Conservation (phyloP, 2,113 vertebrate genomes). For the Ranitomeya imitator region DNA sequence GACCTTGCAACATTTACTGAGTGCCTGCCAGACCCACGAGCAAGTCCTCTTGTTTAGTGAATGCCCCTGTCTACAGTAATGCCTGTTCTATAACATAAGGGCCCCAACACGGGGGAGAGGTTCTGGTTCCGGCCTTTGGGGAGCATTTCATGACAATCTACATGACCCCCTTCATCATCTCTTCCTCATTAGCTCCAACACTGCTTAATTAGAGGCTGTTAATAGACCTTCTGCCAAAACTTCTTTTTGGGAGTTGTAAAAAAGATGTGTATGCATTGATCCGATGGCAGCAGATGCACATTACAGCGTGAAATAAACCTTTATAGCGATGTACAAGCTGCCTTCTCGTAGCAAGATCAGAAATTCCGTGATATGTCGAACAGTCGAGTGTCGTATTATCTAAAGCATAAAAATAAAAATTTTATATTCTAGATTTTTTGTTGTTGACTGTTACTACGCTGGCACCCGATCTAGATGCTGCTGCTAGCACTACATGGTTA, state of each 20-base stretch:
- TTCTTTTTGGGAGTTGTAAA: not conserved
- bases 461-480: not conserved
- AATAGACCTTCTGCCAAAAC: conserved; percentile 7
- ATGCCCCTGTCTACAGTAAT: not conserved
- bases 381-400: not conserved
- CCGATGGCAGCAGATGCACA: not conserved
- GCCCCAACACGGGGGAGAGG: not conserved
- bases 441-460: not conserved
- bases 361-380: not conserved
- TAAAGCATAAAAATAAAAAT: not conserved
- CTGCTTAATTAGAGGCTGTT: not conserved
- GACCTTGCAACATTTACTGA: too few relatives aligned
- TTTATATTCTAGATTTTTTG: not conserved
- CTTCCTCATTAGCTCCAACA: not conserved
- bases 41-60: not conserved
- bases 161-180: not conserved
- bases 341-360: not conserved
- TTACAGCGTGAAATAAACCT: not conserved
- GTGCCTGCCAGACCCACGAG: not conserved
- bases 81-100: not conserved
- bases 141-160: not conserved
- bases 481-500: not conserved
- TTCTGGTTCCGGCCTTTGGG: not conserved
- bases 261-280: not conserved
- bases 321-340: not conserved